Percentiles rank a stretch among this genome's conserved stretches.
phyloP scores from a whole-genome alignment of 2,797 vertebrate species.

The Pampus argenteus region DNA sequence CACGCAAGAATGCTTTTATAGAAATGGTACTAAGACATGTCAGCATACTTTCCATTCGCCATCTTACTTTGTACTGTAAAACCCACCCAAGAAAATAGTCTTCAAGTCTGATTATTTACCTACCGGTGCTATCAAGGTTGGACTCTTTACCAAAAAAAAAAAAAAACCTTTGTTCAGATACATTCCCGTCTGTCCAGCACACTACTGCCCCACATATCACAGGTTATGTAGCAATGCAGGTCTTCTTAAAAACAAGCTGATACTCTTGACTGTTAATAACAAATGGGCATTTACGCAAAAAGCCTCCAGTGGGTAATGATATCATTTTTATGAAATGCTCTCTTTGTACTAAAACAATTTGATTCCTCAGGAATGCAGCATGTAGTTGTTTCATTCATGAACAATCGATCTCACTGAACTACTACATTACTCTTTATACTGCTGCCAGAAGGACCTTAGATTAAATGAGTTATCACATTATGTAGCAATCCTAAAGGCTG shows the following conservation, averaged over 20 bases:
- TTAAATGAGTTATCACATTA: slow-evolving; percentile 47
- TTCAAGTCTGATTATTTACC: slow-evolving; percentile 43
- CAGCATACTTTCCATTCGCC: slow-evolving; percentile 53
- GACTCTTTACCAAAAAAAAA: slow-evolving; percentile 50
- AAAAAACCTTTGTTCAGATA: slow-evolving; percentile 41
- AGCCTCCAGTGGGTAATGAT: slow-evolving; percentile 25
- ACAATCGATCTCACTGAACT: slow-evolving; percentile 32
- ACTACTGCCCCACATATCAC: slow-evolving; percentile 48
- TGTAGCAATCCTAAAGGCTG: slow-evolving; percentile 44
- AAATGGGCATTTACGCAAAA: slow-evolving; percentile 15
- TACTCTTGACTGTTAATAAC: slow-evolving; percentile 68
- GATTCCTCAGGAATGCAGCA: slow-evolving; percentile 73
- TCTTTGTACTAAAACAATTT: slow-evolving; percentile 47
- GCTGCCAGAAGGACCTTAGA: slow-evolving; percentile 48
- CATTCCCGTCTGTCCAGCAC: slow-evolving; percentile 60
- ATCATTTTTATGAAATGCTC: slow-evolving; percentile 27
- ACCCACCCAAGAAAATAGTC: slow-evolving; percentile 33
- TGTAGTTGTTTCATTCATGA: slow-evolving; percentile 47
- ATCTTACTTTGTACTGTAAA: slow-evolving; percentile 48
- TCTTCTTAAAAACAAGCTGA: slow-evolving; percentile 40
- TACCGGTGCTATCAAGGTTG: slow-evolving; percentile 60
- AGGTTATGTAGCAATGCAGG: slow-evolving; percentile 59
- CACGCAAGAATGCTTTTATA: slow-evolving; percentile 58
- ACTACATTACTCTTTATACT: slow-evolving; percentile 38
- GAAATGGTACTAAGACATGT: slow-evolving; percentile 28